Percentiles rank a stretch among this genome's conserved stretches.
phyloP scores from a whole-genome alignment of 1,140 invertebrate genomes.

The Chelonus insularis region DNA sequence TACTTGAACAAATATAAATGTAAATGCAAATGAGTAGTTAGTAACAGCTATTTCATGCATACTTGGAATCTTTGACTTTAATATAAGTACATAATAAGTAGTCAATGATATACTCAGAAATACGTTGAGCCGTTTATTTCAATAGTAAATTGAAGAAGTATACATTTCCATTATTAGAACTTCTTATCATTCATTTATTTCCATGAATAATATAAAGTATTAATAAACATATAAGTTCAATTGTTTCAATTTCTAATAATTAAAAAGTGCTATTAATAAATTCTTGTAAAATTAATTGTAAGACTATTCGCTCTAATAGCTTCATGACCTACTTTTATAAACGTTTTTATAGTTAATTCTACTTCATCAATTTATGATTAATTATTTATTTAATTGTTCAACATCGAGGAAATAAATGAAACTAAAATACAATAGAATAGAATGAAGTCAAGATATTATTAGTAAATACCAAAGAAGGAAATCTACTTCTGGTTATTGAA shows the following conservation, averaged over 20 bases:
- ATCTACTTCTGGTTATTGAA: too few species aligned
- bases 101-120: not conserved
- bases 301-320: not conserved
- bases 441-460: too few species aligned
- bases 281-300: too few species aligned
- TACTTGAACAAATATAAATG: not conserved
- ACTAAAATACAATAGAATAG: too few species aligned
- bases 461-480: too few species aligned
- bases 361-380: not conserved
- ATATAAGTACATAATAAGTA: not conserved
- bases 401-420: too few species aligned
- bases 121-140: not conserved
- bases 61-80: slow-evolving; percentile 1
- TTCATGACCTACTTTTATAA: slow-evolving; percentile 12
- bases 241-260: not conserved
- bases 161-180: too few species aligned
- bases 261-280: not conserved
- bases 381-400: too few species aligned
- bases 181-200: too few species aligned
- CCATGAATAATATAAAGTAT: too few species aligned
- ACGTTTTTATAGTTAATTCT: not conserved
- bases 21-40: not conserved
- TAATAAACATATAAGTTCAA: too few species aligned
- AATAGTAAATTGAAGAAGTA: not conserved
- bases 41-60: not conserved